These are phyloP conservation scores for Scaptomyza parva DNA, from an alignment of 2,888 invertebrate species.

Conservation along the genomic window DNA sequence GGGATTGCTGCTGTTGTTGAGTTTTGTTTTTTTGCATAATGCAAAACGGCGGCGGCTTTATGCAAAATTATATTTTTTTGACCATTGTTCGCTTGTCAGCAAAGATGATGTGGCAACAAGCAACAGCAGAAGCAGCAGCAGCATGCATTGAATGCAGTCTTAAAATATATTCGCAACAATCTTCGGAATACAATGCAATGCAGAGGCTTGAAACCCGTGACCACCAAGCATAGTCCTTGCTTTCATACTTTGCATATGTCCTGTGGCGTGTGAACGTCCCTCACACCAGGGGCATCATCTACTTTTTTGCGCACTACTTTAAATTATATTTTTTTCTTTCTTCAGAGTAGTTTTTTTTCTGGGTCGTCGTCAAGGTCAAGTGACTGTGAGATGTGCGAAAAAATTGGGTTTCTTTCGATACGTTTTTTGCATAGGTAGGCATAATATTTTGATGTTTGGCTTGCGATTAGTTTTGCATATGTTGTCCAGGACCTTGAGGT, in stretches of 20 bases:
- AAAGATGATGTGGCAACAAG: too few species aligned
- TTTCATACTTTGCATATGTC: slow-evolving; percentile 57
- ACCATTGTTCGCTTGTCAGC: slow-evolving; percentile 55
- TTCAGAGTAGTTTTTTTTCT: slow-evolving; percentile 37
- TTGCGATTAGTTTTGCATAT: slow-evolving; percentile 37
- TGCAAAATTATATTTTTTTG: slow-evolving; percentile 49
- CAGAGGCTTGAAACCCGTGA: slow-evolving; percentile 34
- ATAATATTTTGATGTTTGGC: slow-evolving; percentile 57
- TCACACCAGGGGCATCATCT: slow-evolving; percentile 27
- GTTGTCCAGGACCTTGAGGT: slow-evolving; percentile 40
- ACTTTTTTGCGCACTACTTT: slow-evolving; percentile 54
- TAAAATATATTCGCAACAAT: slow-evolving; percentile 27
- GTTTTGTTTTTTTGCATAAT: slow-evolving; percentile 55
- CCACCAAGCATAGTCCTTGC: slow-evolving; percentile 37
- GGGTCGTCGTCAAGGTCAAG: slow-evolving; percentile 52
- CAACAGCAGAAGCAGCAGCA: too few species aligned
- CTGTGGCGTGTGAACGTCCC: slow-evolving; percentile 57
- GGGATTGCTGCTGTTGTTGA: not conserved
- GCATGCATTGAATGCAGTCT: slow-evolving; percentile 6
- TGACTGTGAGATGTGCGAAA: slow-evolving; percentile 40
- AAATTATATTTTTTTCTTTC: slow-evolving; percentile 47
- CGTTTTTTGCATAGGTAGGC: slow-evolving; percentile 35
- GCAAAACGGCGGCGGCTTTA: slow-evolving; percentile 28
- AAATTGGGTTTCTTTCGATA: slow-evolving; percentile 24
- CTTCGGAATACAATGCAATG: slow-evolving; percentile 26